Conservation (phyloP, 2,797 vertebrate genomes). For the Euphonia xanthogaster region DNA sequence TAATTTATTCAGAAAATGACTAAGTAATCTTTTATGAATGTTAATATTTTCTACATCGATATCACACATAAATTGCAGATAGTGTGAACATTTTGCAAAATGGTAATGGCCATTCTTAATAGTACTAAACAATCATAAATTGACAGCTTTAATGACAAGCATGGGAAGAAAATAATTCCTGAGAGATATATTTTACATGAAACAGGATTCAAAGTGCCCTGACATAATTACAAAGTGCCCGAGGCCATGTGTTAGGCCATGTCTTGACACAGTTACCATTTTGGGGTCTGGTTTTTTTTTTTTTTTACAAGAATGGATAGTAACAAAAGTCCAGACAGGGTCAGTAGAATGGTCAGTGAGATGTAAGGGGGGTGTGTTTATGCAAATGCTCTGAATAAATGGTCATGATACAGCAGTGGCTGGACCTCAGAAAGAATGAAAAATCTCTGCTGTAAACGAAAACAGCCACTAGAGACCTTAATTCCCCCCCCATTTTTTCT, state of each 20-base stretch:
- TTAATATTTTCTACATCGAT: neutral
- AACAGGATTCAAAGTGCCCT: neutral
- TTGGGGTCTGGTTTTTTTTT: no score
- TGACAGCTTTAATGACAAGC: neutral
- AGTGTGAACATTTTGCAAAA: neutral
- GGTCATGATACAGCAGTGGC: neutral
- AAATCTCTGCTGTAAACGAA: neutral
- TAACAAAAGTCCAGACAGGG: fast-evolving
- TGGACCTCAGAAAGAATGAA: neutral
- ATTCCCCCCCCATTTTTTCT: neutral
- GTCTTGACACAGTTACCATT: neutral
- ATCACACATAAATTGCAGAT: neutral
- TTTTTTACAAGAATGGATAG: neutral
- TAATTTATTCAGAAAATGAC: neutral
- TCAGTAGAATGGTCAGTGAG: neutral
- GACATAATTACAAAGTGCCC: neutral
- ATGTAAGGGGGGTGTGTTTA: neutral
- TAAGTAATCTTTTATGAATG: neutral
- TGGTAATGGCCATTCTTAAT: neutral
- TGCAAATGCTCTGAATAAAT: neutral
- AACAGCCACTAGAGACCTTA: neutral
- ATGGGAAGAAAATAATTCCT: neutral
- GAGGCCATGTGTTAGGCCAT: neutral
- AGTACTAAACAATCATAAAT: neutral
- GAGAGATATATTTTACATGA: neutral